Percentiles rank a stretch among this genome's conserved stretches.
phyloP scores from a whole-genome alignment of 2,113 vertebrate species.

The Lathamus discolor region DNA sequence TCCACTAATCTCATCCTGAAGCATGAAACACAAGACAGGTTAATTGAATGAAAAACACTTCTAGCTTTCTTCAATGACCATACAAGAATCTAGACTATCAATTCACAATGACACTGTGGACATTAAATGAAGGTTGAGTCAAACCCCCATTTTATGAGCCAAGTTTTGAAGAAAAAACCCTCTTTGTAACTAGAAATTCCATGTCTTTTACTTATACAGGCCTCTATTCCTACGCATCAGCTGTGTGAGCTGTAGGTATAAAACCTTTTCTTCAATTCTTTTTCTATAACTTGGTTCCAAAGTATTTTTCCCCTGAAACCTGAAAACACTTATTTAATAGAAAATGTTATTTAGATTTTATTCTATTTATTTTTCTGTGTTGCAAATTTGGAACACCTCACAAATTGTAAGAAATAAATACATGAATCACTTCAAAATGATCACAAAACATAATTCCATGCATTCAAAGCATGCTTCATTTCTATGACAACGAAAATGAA shows the following conservation, averaged over 20 bases:
- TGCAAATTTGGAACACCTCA: neutral
- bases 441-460: neutral
- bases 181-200: neutral
- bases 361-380: neutral
- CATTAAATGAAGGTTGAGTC: neutral
- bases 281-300: neutral
- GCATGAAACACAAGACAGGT: neutral
- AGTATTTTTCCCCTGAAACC: neutral
- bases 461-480: neutral
- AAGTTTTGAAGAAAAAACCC: neutral
- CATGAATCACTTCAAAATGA: neutral
- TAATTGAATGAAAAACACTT: neutral
- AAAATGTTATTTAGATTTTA: neutral
- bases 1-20: neutral
- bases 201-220: neutral
- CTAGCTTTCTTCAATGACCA: neutral
- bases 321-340: neutral
- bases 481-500: neutral
- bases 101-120: neutral
- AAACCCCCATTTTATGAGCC: neutral
- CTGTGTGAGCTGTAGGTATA: neutral
- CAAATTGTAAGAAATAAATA: neutral
- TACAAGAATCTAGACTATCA: neutral
- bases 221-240: neutral
- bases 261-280: neutral